A percentile compares a stretch with the other conserved stretches of the same genome.
These are phyloP conservation scores for Pollenia amentaria DNA, from an alignment of 2,888 invertebrate genomes.

Conservation along the genomic window DNA sequence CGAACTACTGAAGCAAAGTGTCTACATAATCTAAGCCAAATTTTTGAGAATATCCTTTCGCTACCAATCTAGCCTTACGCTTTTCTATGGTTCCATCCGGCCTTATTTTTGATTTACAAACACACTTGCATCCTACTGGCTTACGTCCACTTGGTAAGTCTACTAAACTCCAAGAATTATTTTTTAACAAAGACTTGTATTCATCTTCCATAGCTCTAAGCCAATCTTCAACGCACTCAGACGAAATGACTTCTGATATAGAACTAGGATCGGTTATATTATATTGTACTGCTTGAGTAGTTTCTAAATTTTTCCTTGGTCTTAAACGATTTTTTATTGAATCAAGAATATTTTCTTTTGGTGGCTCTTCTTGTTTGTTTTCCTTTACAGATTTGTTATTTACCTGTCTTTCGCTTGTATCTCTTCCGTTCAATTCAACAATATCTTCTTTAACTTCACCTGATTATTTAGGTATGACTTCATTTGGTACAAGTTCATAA, in stretches of 20 bases:
- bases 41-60: constrained; percentile 43
- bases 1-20: constrained; percentile 43
- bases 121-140: constrained; percentile 41
- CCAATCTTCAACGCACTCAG: constrained; percentile 6
- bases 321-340: no score
- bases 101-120: constrained; percentile 47
- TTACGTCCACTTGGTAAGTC: constrained; percentile 35
- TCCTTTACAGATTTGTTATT: neutral
- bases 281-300: neutral
- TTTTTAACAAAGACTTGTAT: constrained; percentile 19
- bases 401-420: neutral
- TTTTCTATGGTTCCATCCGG: neutral
- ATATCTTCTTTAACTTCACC: neutral
- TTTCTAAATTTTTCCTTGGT: no score
- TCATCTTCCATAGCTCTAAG: constrained; percentile 31
- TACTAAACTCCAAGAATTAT: constrained; percentile 24
- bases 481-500: neutral
- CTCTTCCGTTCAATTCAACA: no score
- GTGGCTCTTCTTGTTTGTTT: neutral
- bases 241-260: constrained; percentile 24
- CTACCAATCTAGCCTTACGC: constrained; percentile 42
- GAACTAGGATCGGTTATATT: constrained; percentile 24
- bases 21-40: constrained; percentile 41
- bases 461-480: neutral
- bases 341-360: neutral